These are phyloP conservation scores for Crotalus helleri DNA, from an alignment of 2,113 vertebrate species.

Conservation along the genomic window DNA sequence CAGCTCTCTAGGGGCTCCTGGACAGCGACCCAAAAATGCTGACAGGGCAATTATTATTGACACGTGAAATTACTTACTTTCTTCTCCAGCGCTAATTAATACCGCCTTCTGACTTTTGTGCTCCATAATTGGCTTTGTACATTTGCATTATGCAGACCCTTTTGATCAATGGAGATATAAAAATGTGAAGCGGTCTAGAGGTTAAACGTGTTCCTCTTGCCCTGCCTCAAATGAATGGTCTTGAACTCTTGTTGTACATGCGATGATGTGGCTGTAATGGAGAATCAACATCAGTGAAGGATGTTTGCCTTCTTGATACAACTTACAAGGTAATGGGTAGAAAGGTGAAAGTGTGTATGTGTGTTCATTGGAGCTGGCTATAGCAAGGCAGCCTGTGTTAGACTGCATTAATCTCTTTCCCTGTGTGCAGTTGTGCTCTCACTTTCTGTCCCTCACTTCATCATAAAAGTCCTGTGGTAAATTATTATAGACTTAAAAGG, in stretches of 20 bases:
- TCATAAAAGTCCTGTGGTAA: not conserved
- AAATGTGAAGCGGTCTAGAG: not conserved
- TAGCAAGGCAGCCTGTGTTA: not conserved
- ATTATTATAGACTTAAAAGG: not conserved
- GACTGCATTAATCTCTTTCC: not conserved
- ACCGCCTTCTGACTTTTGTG: not conserved
- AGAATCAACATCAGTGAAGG: not conserved
- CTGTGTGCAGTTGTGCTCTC: not conserved
- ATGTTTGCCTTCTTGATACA: not conserved
- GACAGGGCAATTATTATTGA: not conserved
- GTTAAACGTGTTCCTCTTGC: not conserved
- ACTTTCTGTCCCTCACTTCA: not conserved
- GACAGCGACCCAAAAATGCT: not conserved
- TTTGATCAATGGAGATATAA: not conserved
- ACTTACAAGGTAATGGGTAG: not conserved
- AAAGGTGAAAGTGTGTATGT: not conserved
- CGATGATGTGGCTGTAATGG: not conserved
- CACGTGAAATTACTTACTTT: not conserved
- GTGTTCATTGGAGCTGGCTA: not conserved
- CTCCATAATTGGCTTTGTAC: not conserved
- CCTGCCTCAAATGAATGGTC: not conserved
- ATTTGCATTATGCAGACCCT: not conserved
- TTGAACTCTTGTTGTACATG: not conserved
- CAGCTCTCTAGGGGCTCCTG: not conserved
- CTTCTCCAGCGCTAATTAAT: not conserved